These are phyloP conservation scores for Xiphorhynchus erythropygius DNA, from an alignment of 2,797 vertebrate species.

Conservation along the genomic window DNA sequence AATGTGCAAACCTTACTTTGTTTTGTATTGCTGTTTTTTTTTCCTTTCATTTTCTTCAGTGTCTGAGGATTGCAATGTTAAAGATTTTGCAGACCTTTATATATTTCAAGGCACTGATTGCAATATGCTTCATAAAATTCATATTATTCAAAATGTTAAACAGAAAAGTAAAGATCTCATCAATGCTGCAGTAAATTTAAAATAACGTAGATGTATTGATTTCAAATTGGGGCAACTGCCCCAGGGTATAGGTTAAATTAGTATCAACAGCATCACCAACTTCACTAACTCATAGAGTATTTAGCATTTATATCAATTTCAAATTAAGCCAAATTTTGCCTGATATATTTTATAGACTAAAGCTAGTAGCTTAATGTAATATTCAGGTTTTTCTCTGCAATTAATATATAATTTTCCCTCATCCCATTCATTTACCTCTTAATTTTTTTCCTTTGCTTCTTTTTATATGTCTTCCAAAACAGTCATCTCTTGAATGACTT, in stretches of 20 bases:
- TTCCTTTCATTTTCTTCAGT: not conserved
- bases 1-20: not conserved
- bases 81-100: not conserved
- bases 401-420: not conserved
- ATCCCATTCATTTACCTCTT: not conserved
- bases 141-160: not conserved
- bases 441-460: not conserved
- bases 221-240: not conserved
- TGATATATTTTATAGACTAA: not conserved
- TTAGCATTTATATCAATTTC: not conserved
- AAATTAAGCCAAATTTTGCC: not conserved
- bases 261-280: not conserved
- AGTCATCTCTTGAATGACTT: not conserved
- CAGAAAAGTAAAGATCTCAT: not conserved
- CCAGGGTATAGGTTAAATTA: not conserved
- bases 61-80: not conserved
- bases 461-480: constrained; percentile 19
- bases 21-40: not conserved
- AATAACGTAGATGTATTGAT: not conserved
- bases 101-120: not conserved
- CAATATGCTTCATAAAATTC: not conserved
- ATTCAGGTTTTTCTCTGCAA: not conserved
- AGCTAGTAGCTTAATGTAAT: not conserved
- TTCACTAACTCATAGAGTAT: not conserved
- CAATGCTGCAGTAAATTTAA: not conserved